These are phyloP conservation scores for Petrocephalus schoutedeni DNA, from an alignment of 2,797 vertebrate genomes.

Conservation along the genomic window DNA sequence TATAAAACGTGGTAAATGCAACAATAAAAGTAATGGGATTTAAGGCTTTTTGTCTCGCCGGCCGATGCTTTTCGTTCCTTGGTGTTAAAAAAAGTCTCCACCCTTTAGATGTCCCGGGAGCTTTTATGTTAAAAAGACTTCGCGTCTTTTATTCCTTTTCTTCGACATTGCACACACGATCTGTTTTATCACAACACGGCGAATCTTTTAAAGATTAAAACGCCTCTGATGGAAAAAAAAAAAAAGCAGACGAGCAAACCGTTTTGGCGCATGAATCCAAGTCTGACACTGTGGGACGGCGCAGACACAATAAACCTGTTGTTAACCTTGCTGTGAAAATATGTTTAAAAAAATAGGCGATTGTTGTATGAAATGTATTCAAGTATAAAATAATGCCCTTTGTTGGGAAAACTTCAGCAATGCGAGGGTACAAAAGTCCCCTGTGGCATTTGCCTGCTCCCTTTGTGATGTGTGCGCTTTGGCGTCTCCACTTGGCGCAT, in stretches of 20 bases:
- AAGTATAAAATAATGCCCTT: conserved; percentile 99
- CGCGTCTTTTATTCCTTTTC: conserved; percentile 48
- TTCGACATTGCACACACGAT: conserved; percentile 57
- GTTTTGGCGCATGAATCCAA: conserved; percentile 67
- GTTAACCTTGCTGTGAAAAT: conserved; percentile 98
- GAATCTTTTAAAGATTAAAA: conserved; percentile 65
- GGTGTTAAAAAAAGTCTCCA: conserved; percentile 33
- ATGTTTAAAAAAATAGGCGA: conserved; percentile 99
- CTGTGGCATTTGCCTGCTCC: conserved; percentile 88
- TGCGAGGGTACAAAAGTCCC: conserved; percentile 96
- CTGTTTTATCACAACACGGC: conserved; percentile 59
- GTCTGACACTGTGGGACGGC: conserved; percentile 56
- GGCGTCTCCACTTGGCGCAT: conserved; percentile 98
- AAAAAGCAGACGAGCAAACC: conserved; percentile 51
- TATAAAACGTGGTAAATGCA: conserved; percentile 51
- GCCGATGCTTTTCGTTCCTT: conserved; percentile 58
- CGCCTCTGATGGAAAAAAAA: conserved; percentile 44
- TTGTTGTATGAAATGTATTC: conserved; percentile 99
- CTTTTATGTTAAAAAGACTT: conserved; percentile 40
- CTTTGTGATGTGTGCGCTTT: conserved; percentile 94
- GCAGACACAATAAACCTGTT: conserved; percentile 81
- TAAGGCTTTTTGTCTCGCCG: conserved; percentile 60
- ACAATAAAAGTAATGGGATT: conserved; percentile 69
- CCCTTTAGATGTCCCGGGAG: conserved; percentile 34
- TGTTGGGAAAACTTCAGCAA: conserved; percentile 94